Base-by-base conservation (phyloP, 2,113 vertebrate genomes). In the Ciconia boyciana region DNA sequence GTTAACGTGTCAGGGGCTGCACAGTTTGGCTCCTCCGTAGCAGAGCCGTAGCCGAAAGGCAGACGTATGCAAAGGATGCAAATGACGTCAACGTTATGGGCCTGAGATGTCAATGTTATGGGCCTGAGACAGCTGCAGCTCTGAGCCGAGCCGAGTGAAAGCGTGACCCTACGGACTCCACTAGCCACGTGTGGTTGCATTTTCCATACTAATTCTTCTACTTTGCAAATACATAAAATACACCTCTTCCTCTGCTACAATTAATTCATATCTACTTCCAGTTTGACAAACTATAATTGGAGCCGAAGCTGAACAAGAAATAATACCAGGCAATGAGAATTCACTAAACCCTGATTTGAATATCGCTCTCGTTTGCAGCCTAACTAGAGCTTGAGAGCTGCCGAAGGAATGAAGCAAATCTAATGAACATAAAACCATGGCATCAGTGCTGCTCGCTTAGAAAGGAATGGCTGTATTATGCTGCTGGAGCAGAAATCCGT, bases 1-100 rank as follows among this genome's bases (percentile, higher is more conserved):
- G 0, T 34, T 36, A 52, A 11, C 0, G 1, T 19, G 60, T 13
- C 8, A 44, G 39, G 44, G 25, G 21, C 29, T 34, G 58, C 10
- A 3, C 18, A 9, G 36, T 34, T 68, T 43, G 48, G 60, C 7
- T 51, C 10, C 28, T 29, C 51, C 1, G 1, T 7, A 58, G 55
- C 57, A 54, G 46, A 57, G 44, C 41, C 0, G 3, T 24, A 69
- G 84, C 39, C 0, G 3, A 77, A 77, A 91, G 54, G 60, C 70
- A 85, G 48, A 29, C 0, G 1, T 9, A 17, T 15, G 70, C 51
- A 11, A 17, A 55, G 74, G 52, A 7, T 28, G 72, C 55, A 72
- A 49, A 58, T 0, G 2, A 20, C 18, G 51, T n/a, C 70, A 16
- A 6, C 0, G 10, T 2, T 10, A 36, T 1, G n/a, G 48, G 46